Conservation (phyloP, 92 coral and sea anemone species). For the Heliopora coerulea region DNA sequence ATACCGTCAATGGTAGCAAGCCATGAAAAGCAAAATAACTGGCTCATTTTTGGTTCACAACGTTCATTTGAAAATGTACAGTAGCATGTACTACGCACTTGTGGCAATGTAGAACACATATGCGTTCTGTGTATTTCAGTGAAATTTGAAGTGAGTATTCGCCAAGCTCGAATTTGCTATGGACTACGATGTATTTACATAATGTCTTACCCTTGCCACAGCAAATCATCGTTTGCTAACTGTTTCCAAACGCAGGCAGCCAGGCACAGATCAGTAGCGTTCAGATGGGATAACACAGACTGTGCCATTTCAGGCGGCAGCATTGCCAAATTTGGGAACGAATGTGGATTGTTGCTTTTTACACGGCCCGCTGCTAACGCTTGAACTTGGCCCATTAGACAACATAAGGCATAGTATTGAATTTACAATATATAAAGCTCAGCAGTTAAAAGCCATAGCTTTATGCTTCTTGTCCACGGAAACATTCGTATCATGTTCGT, state of each 20-base stretch:
- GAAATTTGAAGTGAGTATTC: too few relatives aligned
- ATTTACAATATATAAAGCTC: not conserved
- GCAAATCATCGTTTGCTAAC: conserved; percentile 78
- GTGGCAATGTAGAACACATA: too few relatives aligned
- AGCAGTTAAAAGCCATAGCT: not conserved
- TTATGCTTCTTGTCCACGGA: not conserved
- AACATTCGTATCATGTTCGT: conserved; percentile 32
- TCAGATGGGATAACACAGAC: conserved; percentile 81
- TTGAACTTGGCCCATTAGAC: conserved; percentile 41
- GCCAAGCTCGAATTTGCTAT: too few relatives aligned
- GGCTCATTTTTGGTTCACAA: too few relatives aligned
- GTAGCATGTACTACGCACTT: too few relatives aligned
- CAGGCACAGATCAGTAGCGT: conserved; percentile 95
- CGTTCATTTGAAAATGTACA: too few relatives aligned
- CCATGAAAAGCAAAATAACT: too few relatives aligned
- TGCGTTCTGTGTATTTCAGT: too few relatives aligned
- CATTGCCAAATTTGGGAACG: conserved; percentile 85
- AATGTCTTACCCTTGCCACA: conserved; percentile 88
- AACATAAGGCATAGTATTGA: not conserved
- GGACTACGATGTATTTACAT: too few relatives aligned
- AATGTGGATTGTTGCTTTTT: conserved; percentile 7
- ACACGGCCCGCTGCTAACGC: conserved; percentile 30
- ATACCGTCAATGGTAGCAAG: too few relatives aligned
- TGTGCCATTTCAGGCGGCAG: conserved; percentile 97
- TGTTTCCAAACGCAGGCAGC: conserved; percentile 99